These are phyloP conservation scores for Ormyrus thymus DNA, from an alignment of 2,888 invertebrate genomes.

Conservation along the genomic window DNA sequence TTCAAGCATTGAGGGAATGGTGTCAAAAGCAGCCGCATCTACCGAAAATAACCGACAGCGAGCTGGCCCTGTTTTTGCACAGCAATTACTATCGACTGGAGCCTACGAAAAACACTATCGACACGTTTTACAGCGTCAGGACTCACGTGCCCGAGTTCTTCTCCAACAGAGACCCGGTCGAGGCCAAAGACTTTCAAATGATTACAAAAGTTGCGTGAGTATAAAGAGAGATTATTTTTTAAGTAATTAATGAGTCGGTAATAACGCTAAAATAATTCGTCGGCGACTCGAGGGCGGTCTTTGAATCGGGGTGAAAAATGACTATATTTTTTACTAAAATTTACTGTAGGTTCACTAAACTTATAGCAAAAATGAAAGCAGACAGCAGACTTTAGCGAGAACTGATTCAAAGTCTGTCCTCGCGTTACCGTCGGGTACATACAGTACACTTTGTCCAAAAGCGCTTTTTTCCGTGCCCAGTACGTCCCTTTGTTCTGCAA, in stretches of 20 bases:
- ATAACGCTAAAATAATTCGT: neutral
- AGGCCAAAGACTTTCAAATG: conserved; percentile 71
- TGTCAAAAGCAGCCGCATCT: conserved; percentile 82
- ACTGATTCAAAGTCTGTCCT: no score
- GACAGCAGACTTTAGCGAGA: no score
- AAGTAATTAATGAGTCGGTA: no score
- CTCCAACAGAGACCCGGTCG: conserved; percentile 74
- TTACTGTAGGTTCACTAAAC: neutral
- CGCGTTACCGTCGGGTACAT: no score
- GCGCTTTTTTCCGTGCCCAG: no score
- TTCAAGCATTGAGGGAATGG: conserved; percentile 80
- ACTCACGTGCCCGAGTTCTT: conserved; percentile 78
- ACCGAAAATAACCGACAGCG: conserved; percentile 78
- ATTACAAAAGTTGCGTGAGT: conserved; percentile 9
- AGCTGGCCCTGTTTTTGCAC: conserved; percentile 81
- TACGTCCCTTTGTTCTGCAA: no score
- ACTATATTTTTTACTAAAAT: neutral
- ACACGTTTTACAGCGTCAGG: conserved; percentile 81
- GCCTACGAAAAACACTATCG: conserved; percentile 82
- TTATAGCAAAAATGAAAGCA: no score
- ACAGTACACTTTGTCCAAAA: no score
- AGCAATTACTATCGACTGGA: conserved; percentile 83
- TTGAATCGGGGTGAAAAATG: neutral
- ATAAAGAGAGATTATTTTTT: conserved; percentile 10
- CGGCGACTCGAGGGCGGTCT: neutral